Percentiles rank a stretch among this genome's conserved stretches.
Conservation (phyloP, 2,888 invertebrate species). For the Cephus spinipes region DNA sequence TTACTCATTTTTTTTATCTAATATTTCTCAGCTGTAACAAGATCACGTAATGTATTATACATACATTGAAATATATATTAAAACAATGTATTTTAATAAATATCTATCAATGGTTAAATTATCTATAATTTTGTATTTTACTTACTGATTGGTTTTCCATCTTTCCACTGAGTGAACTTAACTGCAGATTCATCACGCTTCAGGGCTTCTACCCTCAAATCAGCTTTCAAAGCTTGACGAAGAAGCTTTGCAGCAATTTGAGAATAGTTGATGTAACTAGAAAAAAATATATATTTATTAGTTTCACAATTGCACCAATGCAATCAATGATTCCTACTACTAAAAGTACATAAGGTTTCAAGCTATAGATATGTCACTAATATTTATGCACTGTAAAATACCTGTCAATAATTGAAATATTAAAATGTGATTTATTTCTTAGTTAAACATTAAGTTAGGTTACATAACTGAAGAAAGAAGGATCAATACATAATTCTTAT, state of each 20-base stretch:
- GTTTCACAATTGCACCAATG: conserved; percentile 1
- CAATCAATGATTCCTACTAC: conserved; percentile 1
- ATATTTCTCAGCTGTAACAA: conserved; percentile 52
- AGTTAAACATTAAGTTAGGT: conserved; percentile 14
- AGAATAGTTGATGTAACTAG: conserved; percentile 96
- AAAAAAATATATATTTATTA: conserved; percentile 43
- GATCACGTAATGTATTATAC: conserved; percentile 17
- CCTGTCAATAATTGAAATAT: not conserved
- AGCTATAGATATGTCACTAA: not conserved
- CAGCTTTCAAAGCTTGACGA: conserved; percentile 83
- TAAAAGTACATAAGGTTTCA: not conserved
- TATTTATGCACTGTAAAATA: not conserved
- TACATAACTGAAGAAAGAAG: conserved; percentile 21
- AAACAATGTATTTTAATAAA: conserved; percentile 1
- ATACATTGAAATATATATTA: conserved; percentile 8
- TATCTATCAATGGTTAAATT: not conserved
- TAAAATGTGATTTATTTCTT: not conserved
- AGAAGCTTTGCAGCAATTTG: conserved; percentile 90
- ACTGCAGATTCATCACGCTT: conserved; percentile 83
- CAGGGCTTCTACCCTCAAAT: conserved; percentile 78
- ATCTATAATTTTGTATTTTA: conserved; percentile 42
- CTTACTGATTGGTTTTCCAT: conserved; percentile 90
- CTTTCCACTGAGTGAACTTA: conserved; percentile 88
- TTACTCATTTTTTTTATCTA: conserved; percentile 31
- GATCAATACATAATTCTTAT: conserved; percentile 12